Conservation (phyloP, 2,888 invertebrate species). For the Atethmia centrago region DNA sequence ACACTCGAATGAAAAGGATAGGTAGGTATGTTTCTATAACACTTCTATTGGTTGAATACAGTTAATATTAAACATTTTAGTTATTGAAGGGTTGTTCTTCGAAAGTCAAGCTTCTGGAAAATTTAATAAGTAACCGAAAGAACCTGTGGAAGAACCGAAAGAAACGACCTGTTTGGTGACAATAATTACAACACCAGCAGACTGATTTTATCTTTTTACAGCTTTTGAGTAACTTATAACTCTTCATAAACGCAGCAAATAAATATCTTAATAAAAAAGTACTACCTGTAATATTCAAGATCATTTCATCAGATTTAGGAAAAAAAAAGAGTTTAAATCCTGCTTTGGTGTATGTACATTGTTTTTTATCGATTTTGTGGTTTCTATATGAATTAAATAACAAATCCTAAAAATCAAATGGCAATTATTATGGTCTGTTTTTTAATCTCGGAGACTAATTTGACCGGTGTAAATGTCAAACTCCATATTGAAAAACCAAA, state of each 20-base stretch:
- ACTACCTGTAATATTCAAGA: not conserved
- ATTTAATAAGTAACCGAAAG: slow-evolving; percentile 47
- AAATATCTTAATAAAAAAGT: not conserved
- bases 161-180: slow-evolving; percentile 4
- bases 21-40: slow-evolving; percentile 24
- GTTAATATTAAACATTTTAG: slow-evolving; percentile 50
- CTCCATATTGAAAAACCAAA: too few species aligned
- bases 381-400: not conserved
- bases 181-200: slow-evolving; percentile 6
- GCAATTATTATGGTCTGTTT: too few species aligned
- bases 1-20: slow-evolving; percentile 45
- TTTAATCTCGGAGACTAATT: too few species aligned
- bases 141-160: too few species aligned
- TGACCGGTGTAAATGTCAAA: too few species aligned
- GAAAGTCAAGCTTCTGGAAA: slow-evolving; percentile 53
- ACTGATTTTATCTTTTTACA: slow-evolving; percentile 12
- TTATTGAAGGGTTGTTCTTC: slow-evolving; percentile 52
- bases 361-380: too few species aligned
- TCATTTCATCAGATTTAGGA: not conserved
- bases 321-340: not conserved
- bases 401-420: not conserved
- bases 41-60: slow-evolving; percentile 48
- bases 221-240: slow-evolving; percentile 14
- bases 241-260: not conserved
- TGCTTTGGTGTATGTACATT: too few species aligned